These are phyloP conservation scores for Trypoxylus dichotomus DNA, from an alignment of 1,140 invertebrate genomes.

Conservation along the genomic window DNA sequence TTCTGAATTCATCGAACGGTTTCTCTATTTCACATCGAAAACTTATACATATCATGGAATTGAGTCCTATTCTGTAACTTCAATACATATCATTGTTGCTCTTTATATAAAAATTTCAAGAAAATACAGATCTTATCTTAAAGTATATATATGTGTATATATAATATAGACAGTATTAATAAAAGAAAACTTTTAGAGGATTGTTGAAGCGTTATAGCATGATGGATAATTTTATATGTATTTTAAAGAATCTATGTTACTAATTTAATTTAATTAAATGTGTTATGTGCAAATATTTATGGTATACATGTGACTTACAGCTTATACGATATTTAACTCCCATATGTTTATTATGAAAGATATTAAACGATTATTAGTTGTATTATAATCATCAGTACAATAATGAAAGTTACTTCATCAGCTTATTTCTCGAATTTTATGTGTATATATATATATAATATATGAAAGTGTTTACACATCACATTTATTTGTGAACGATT, in stretches of 20 bases:
- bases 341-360: neutral
- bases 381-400: neutral
- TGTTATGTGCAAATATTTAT: neutral
- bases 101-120: constrained; percentile 25
- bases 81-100: constrained; percentile 41
- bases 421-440: neutral
- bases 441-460: no score
- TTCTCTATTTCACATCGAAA: constrained; percentile 31
- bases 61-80: constrained; percentile 37
- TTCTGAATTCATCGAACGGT: constrained; percentile 31
- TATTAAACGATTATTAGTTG: neutral
- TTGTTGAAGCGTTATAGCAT: neutral
- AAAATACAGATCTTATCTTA: constrained; percentile 14
- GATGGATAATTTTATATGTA: constrained; percentile 17
- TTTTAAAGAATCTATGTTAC: neutral
- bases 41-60: constrained; percentile 36
- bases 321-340: neutral
- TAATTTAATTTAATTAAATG: neutral
- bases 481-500: no score
- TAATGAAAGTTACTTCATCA: no score
- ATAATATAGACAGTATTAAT: constrained; percentile 35
- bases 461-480: no score
- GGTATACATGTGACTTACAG: constrained; percentile 15
- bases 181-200: neutral
- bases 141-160: constrained; percentile 31